phyloP scores from a whole-genome alignment of 1,140 invertebrate genomes.

The roundworm (Caenorhabditis elegans) region DNA sequence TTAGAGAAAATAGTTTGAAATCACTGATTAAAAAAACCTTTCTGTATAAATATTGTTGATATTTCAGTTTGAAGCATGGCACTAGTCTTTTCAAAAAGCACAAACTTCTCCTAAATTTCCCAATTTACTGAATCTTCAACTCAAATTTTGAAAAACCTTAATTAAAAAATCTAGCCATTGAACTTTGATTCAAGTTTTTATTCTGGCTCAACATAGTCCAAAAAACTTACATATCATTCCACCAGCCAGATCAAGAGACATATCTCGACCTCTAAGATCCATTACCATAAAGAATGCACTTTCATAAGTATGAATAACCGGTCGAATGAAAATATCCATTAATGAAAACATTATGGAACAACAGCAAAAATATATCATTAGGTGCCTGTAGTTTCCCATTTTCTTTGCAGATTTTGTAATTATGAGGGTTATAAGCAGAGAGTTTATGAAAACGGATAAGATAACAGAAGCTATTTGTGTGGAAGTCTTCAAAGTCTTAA shows the following conservation, averaged over 20 bases:
- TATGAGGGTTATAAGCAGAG: background rate
- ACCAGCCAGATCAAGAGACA: background rate
- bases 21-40: too few relatives aligned
- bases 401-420: constrained; percentile 10
- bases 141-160: too few relatives aligned
- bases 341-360: background rate
- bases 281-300: constrained; percentile 17
- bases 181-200: too few relatives aligned
- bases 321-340: background rate
- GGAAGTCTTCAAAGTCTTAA: background rate
- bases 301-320: background rate
- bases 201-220: too few relatives aligned
- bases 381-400: constrained; percentile 10
- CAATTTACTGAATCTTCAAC: too few relatives aligned
- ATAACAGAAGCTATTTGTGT: background rate
- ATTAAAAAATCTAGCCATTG: too few relatives aligned
- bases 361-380: constrained; percentile 2
- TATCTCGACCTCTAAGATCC: background rate
- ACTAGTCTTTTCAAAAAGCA: too few relatives aligned
- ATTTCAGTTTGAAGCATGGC: too few relatives aligned
- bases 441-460: background rate
- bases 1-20: too few relatives aligned
- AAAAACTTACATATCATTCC: background rate
- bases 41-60: too few relatives aligned
- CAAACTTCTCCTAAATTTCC: too few relatives aligned